A percentile compares a stretch with the other conserved stretches of the same genome.
These are phyloP conservation scores for Chiloscyllium plagiosum DNA, from an alignment of 2,113 vertebrate species.

Conservation along the genomic window DNA sequence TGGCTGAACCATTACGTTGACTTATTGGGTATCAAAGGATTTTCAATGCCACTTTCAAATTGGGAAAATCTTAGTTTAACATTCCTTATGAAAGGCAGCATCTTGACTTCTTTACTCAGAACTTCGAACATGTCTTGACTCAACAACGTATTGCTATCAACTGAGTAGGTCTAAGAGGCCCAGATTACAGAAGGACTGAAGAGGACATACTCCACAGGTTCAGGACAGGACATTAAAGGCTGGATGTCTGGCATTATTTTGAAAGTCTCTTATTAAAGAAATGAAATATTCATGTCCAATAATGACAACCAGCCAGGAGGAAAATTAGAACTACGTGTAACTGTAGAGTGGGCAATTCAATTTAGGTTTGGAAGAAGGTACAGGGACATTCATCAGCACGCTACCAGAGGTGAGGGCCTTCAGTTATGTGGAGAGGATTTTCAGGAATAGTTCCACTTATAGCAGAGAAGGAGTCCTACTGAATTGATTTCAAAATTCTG, in stretches of 20 bases:
- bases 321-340: not conserved
- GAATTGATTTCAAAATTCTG: not conserved
- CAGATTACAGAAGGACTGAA: not conserved
- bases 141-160: not conserved
- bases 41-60: not conserved
- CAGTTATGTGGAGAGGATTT: not conserved
- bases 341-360: not conserved
- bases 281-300: not conserved
- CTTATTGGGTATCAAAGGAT: not conserved
- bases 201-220: not conserved
- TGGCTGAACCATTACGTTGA: not conserved
- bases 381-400: not conserved
- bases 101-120: not conserved
- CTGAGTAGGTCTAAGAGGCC: not conserved
- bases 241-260: not conserved
- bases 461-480: not conserved
- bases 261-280: not conserved
- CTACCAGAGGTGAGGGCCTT: not conserved
- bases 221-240: not conserved
- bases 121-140: not conserved
- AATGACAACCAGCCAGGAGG: not conserved
- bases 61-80: not conserved
- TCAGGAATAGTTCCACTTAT: not conserved
- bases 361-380: not conserved
- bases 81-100: not conserved